A percentile compares a stretch with the other conserved stretches of the same genome.
Evolutionary conservation across 2,113 vertebrate species (phyloP).

Genomic region (Montifringilla adamsi): DNA sequence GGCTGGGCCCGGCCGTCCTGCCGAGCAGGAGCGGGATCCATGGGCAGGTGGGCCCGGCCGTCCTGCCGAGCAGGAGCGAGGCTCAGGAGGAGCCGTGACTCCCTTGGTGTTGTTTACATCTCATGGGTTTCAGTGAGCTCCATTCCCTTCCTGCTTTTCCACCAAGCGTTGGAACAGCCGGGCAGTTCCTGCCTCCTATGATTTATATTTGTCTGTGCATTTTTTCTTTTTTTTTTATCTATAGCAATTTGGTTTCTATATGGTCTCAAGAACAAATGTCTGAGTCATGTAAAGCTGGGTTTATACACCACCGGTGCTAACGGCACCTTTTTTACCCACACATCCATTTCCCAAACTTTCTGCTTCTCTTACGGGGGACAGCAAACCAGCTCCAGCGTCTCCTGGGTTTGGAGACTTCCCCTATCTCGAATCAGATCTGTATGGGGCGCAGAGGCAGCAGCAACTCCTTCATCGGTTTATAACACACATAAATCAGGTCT

Average conservation of each 20-base stretch:
- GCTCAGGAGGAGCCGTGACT: neutral
- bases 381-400: neutral
- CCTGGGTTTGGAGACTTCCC: neutral
- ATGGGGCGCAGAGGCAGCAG: neutral
- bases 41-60: neutral
- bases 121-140: neutral
- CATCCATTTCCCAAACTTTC: neutral
- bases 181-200: neutral
- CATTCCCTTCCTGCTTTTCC: neutral
- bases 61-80: too few relatives aligned
- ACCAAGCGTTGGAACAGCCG: neutral
- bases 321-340: neutral
- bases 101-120: neutral
- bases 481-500: neutral
- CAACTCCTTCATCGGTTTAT: neutral
- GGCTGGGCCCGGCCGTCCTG: neutral
- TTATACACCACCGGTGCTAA: neutral
- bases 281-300: neutral
- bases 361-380: neutral
- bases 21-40: too few relatives aligned
- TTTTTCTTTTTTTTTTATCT: neutral
- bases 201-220: neutral
- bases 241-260: neutral
- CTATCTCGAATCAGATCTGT: neutral
- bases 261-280: neutral